Evolutionary conservation across 2,888 invertebrate species (phyloP).

Genomic region (Mesorhabditis belari): DNA sequence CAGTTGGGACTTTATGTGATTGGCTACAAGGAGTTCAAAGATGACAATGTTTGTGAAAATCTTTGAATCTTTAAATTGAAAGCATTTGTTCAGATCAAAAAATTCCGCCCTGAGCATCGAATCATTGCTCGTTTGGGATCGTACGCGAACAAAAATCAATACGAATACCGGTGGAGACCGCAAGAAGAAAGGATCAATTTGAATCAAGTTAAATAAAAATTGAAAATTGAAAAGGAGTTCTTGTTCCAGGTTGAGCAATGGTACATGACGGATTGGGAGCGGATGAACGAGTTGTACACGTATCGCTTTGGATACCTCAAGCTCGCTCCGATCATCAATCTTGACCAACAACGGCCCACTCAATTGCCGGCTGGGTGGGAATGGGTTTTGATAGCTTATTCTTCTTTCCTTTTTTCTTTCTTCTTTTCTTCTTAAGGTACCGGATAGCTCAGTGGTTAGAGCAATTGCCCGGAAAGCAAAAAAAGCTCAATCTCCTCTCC

Average conservation of each 20-base stretch:
- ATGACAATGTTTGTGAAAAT: not conserved
- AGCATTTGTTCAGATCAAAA: conserved; percentile 41
- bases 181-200: conserved; percentile 49
- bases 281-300: conserved; percentile 43
- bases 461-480: too few relatives aligned
- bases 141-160: conserved; percentile 44
- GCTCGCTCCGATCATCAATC: conserved; percentile 40
- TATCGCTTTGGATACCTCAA: conserved; percentile 51
- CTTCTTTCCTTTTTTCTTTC: too few relatives aligned
- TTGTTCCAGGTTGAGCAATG: conserved; percentile 40
- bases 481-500: not conserved
- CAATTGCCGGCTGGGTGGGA: conserved; percentile 1
- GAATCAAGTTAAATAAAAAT: conserved; percentile 26
- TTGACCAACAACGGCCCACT: conserved; percentile 19
- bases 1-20: not conserved
- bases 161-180: conserved; percentile 43
- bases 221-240: not conserved
- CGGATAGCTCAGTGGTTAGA: too few relatives aligned
- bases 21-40: not conserved
- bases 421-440: too few relatives aligned
- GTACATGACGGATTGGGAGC: conserved; percentile 49
- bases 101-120: conserved; percentile 48
- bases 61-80: too few relatives aligned
- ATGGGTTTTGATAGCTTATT: too few relatives aligned
- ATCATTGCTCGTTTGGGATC: conserved; percentile 42